Percentiles rank a stretch among this genome's conserved stretches.
Conservation (phyloP, 1,140 invertebrate species). For the Lepidurus packardi region DNA sequence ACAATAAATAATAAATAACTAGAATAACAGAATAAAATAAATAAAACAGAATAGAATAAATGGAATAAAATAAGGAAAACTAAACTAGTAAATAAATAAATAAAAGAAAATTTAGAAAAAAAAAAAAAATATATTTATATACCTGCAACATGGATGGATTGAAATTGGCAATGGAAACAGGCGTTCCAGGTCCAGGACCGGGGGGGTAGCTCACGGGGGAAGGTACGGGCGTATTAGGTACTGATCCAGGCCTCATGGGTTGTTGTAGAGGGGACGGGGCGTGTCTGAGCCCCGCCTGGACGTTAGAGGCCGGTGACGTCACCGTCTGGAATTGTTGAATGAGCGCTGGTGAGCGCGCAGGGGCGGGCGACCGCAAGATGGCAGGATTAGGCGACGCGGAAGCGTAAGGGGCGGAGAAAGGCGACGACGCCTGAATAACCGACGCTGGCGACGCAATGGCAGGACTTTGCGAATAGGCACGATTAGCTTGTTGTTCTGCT, state of each 20-base stretch:
- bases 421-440: constrained; percentile 36
- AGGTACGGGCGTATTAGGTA: constrained; percentile 32
- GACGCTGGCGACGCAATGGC: constrained; percentile 34
- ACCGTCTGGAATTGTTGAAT: constrained; percentile 30
- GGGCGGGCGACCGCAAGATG: constrained; percentile 30
- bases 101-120: constrained; percentile 8
- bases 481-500: constrained; percentile 12
- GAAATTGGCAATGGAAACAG: not conserved
- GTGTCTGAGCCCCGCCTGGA: not conserved
- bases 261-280: not conserved
- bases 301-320: constrained; percentile 16
- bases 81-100: not conserved
- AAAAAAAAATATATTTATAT: not conserved
- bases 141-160: constrained; percentile 27
- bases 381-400: constrained; percentile 31
- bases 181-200: constrained; percentile 28
- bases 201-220: constrained; percentile 33
- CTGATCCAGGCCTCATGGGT: constrained; percentile 27
- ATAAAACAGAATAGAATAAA: not conserved
- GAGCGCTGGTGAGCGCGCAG: constrained; percentile 36
- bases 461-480: constrained; percentile 10
- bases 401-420: constrained; percentile 37
- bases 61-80: not conserved
- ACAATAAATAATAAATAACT: too few species aligned
- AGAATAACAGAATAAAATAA: too few species aligned